phyloP scores from a whole-genome alignment of 2,888 invertebrate genomes.

The Cantharis lateralis region DNA sequence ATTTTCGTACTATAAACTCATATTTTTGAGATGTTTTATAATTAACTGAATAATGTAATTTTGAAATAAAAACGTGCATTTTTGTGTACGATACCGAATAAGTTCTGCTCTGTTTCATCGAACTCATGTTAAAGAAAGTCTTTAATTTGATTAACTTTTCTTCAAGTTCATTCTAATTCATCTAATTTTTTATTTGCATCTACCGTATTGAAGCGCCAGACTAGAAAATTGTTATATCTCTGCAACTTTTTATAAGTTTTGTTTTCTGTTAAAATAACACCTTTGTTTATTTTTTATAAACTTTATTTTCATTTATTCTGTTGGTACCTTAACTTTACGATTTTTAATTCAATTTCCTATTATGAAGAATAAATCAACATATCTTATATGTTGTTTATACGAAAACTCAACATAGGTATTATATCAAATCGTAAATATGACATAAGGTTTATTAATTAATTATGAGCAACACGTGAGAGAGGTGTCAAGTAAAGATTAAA shows the following conservation, averaged over 20 bases:
- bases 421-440: too few relatives aligned
- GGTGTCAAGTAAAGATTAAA: neutral
- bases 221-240: neutral
- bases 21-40: neutral
- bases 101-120: neutral
- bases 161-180: neutral
- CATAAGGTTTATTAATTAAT: too few relatives aligned
- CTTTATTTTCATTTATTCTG: neutral
- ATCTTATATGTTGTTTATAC: neutral
- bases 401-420: neutral
- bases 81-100: neutral
- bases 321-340: neutral
- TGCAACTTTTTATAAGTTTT: neutral
- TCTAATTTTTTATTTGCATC: neutral
- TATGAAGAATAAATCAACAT: neutral
- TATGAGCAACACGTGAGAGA: neutral
- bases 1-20: neutral
- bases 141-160: neutral
- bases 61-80: neutral
- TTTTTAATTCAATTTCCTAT: neutral
- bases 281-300: neutral
- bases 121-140: neutral
- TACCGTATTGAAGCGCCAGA: neutral
- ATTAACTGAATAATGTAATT: neutral
- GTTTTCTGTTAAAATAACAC: neutral